Conservation (phyloP, 2,113 vertebrate species). For the Melanerpes formicivorus region DNA sequence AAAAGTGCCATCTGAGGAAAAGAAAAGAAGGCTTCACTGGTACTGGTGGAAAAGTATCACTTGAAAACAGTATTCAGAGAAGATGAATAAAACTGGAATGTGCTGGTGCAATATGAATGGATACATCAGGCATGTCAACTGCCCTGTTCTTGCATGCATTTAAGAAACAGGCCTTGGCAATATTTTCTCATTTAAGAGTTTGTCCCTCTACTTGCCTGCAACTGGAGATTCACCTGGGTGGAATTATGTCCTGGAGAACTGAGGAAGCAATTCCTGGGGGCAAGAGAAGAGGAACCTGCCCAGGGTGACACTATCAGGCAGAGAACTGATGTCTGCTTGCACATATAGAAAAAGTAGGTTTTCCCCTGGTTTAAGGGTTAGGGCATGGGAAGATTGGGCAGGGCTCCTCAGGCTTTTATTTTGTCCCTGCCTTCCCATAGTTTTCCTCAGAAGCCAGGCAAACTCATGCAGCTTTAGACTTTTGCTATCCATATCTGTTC, state of each 20-base stretch:
- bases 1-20: conserved; percentile 4
- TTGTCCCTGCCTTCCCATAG: not conserved
- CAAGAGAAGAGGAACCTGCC: not conserved
- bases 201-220: not conserved
- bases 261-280: not conserved
- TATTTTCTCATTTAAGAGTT: not conserved
- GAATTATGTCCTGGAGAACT: conserved; percentile 9
- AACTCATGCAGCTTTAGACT: not conserved
- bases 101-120: conserved; percentile 35
- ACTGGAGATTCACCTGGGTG: not conserved
- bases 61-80: conserved; percentile 41
- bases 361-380: not conserved
- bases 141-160: not conserved
- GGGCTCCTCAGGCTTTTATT: not conserved
- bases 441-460: not conserved
- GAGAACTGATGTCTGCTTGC: not conserved
- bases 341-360: not conserved
- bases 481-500: not conserved
- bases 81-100: not conserved
- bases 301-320: not conserved
- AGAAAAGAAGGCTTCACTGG: not conserved
- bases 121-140: not conserved
- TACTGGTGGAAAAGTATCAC: not conserved
- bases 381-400: not conserved
- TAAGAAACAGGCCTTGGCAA: conserved; percentile 1